Evolutionary conservation across 2,797 vertebrate genomes (phyloP), one percentile per base, ranked within the genome.

Genomic region (Peromyscus eremicus): DNA sequence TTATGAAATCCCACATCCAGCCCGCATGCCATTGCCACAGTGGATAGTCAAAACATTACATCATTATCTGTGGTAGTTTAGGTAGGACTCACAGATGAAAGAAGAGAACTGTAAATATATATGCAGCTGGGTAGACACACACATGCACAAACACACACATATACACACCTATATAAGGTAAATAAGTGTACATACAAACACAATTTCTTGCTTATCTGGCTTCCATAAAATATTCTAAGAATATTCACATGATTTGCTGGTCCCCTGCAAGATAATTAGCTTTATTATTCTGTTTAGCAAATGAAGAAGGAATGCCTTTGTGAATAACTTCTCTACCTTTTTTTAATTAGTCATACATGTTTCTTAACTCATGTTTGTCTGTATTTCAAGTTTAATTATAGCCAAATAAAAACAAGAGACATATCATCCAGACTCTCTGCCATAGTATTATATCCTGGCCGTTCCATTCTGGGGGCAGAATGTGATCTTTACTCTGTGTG

Each of bases 281-380:
- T 29, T 29, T 21, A 57, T 66, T 81, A 73, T 40, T 71, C 82
- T 84, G 21, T 32, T 77, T 62, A 73, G 87, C 77, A 94, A 95
- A 37, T 52, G 34, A 66, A 43, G 13, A 75, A 77, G 64, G 91
- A 89, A 94, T 49, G 6, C 37, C 80, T 93, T 93, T n/a, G 27
- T 84, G 32, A 40, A 0, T 57, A 11, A 19, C 16, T 77, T 88
- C 66, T 77, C 77, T 68, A 5, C 55, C 32, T n/a, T 82, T 52
- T 64, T 68, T 85, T 52, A 14, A 75, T 40, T 55, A 16, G 43
- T 73, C 49, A 70, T 14, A 21, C 17, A 19, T 89, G 68, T 77
- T 70, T 80, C 13, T 40, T 70, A 85, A 2, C 34, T 91, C 46
- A 17, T 14, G 12, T 34, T 32, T 55, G 14, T 73, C 77, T 80